Evolutionary conservation across 2,113 vertebrate genomes (phyloP).

Genomic region (Xiphorhynchus elegans): DNA sequence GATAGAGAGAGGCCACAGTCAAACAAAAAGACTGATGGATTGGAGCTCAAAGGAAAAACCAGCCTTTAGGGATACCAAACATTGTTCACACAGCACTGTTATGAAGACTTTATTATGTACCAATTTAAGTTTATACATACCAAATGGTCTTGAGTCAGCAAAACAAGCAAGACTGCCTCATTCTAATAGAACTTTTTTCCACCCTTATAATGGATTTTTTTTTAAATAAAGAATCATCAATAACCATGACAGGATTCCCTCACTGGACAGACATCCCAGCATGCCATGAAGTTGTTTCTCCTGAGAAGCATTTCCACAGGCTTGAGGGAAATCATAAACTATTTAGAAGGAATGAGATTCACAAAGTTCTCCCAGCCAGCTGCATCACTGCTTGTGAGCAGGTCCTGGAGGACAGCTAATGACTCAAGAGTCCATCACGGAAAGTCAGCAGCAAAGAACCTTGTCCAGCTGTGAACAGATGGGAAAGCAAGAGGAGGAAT

Average conservation of each 20-base stretch:
- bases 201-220: not conserved
- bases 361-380: not conserved
- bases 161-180: not conserved
- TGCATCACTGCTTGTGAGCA: slow-evolving; percentile 47
- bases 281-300: not conserved
- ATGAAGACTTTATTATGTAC: slow-evolving; percentile 17
- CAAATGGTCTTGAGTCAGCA: slow-evolving; percentile 32
- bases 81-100: not conserved
- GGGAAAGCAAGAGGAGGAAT: slow-evolving; percentile 54
- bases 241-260: not conserved
- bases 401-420: slow-evolving; percentile 60
- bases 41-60: not conserved
- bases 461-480: slow-evolving; percentile 58
- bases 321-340: slow-evolving; percentile 66
- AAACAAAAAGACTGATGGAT: not conserved
- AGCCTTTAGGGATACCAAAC: not conserved
- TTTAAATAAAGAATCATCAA: not conserved
- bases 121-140: slow-evolving; percentile 20
- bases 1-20: not conserved
- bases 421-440: slow-evolving; percentile 13
- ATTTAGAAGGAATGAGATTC: slow-evolving; percentile 54
- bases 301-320: not conserved
- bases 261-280: not conserved
- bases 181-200: slow-evolving; percentile 12
- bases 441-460: slow-evolving; percentile 55